phyloP scores from a whole-genome alignment of 2,113 vertebrate genomes.

The Oreocharis arfaki region DNA sequence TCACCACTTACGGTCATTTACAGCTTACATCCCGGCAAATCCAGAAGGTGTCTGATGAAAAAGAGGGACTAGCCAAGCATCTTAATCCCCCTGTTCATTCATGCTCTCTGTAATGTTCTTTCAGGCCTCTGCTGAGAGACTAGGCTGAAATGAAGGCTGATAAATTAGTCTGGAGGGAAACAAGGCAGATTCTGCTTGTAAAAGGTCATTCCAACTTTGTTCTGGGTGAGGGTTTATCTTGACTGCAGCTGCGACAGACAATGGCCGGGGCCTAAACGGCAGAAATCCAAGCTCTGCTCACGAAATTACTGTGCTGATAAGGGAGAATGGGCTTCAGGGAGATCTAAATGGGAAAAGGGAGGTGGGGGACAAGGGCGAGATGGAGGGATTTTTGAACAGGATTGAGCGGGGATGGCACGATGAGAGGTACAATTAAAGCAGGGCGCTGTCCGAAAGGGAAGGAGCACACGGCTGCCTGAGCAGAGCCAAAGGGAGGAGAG shows the following conservation, averaged over 20 bases:
- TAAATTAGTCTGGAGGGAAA: constrained; percentile 86
- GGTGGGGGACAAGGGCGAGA: constrained; percentile 48
- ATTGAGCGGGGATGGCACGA: constrained; percentile 66
- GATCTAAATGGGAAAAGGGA: constrained; percentile 82
- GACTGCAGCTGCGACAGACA: constrained; percentile 89
- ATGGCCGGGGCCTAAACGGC: constrained; percentile 87
- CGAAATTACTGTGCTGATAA: constrained; percentile 92
- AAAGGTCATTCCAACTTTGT: constrained; percentile 96
- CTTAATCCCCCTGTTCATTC: constrained; percentile 84
- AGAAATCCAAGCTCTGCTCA: constrained; percentile 92
- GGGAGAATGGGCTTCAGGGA: constrained; percentile 83
- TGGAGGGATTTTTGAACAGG: constrained; percentile 62
- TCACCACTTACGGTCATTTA: constrained; percentile 47
- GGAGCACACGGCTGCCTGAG: neutral
- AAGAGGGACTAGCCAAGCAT: constrained; percentile 77
- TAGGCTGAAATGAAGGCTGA: constrained; percentile 74
- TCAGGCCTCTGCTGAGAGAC: constrained; percentile 72
- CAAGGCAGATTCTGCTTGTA: constrained; percentile 88
- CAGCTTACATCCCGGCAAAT: constrained; percentile 49
- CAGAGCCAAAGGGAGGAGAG: neutral
- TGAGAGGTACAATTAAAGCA: constrained; percentile 60
- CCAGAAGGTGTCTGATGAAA: constrained; percentile 76
- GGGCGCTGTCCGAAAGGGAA: constrained; percentile 10
- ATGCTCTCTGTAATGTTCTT: constrained; percentile 76
- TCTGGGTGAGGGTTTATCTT: constrained; percentile 98